A percentile compares a stretch with the other conserved stretches of the same genome.
Conservation (phyloP, 2,113 vertebrate genomes). For the Penelope pileata region DNA sequence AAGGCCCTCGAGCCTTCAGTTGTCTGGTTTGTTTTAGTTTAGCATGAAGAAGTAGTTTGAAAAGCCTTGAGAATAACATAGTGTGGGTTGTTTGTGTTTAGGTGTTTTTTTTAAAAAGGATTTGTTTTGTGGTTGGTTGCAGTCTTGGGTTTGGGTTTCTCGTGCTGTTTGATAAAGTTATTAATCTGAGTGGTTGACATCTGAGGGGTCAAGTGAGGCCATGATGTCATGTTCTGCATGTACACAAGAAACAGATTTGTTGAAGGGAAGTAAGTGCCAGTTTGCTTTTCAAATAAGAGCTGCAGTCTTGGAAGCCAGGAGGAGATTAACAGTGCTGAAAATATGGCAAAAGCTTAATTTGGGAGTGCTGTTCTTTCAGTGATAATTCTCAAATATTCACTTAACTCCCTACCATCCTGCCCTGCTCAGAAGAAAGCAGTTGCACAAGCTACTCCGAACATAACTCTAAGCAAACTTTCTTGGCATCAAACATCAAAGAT, state of each 20-base stretch:
- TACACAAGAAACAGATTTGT: neutral
- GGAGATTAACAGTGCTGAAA: neutral
- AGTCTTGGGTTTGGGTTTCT: neutral
- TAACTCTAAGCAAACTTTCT: neutral
- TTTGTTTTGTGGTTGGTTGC: neutral
- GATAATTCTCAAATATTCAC: neutral
- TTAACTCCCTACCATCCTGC: accelerated
- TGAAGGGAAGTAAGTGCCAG: neutral
- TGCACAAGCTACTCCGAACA: neutral
- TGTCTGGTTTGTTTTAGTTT: neutral
- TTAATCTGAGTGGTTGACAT: neutral
- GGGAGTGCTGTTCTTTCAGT: neutral
- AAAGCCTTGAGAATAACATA: neutral
- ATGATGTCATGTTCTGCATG: accelerated
- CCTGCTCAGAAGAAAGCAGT: neutral
- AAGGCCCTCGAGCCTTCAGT: neutral
- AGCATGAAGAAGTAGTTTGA: neutral
- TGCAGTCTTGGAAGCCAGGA: neutral
- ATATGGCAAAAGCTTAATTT: neutral
- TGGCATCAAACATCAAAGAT: neutral
- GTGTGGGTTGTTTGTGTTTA: neutral
- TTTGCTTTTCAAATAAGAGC: neutral
- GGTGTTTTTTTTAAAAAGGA: neutral
- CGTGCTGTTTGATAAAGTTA: neutral
- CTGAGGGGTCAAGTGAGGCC: neutral